phyloP scores from a whole-genome alignment of 2,113 vertebrate genomes.

The Rhinichthys klamathensis region DNA sequence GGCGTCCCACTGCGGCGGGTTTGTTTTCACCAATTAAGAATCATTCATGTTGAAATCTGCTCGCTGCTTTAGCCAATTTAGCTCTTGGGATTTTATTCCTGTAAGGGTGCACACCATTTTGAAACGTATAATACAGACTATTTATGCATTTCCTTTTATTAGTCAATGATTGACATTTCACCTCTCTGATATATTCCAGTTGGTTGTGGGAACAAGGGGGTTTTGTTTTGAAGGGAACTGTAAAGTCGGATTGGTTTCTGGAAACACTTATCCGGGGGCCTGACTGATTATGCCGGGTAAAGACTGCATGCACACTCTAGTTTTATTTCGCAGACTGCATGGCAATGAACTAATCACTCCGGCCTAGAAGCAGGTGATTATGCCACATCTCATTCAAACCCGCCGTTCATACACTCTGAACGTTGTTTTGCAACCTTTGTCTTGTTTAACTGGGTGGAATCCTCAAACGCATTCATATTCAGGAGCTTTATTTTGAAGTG shows the following conservation, averaged over 20 bases:
- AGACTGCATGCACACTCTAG: slow-evolving; percentile 19
- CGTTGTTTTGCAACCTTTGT: background rate
- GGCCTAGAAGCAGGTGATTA: slow-evolving; percentile 33
- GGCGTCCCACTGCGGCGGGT: background rate
- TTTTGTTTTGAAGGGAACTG: slow-evolving; percentile 45
- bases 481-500: background rate
- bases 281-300: slow-evolving; percentile 25
- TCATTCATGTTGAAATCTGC: slow-evolving; percentile 28
- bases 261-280: slow-evolving; percentile 51
- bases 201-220: slow-evolving; percentile 37
- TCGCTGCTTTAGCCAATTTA: background rate
- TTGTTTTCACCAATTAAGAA: slow-evolving; percentile 34
- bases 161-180: slow-evolving; percentile 16
- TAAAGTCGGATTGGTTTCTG: slow-evolving; percentile 46
- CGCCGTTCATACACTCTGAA: background rate
- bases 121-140: background rate
- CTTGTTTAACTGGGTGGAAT: background rate
- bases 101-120: background rate
- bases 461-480: no score
- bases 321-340: slow-evolving; percentile 36
- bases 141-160: slow-evolving; percentile 1
- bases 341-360: slow-evolving; percentile 29
- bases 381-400: background rate
- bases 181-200: slow-evolving; percentile 10
- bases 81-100: background rate